phyloP scores from a whole-genome alignment of 2,797 vertebrate genomes.

The Pagetopsis macropterus region DNA sequence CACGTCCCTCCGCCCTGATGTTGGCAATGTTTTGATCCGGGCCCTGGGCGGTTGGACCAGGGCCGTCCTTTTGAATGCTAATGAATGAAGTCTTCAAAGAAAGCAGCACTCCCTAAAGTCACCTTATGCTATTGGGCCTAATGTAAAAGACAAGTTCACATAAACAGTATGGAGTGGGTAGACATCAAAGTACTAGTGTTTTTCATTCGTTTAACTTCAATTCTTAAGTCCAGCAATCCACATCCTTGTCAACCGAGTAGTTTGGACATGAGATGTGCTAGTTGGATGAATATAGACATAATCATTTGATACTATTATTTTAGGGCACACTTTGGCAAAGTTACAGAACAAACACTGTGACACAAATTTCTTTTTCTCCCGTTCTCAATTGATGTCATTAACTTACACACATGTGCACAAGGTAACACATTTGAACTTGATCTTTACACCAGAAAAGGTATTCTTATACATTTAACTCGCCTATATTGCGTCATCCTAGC shows the following conservation, averaged over 20 bases:
- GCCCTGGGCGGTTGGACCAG: conserved; percentile 23
- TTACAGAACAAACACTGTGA: not conserved
- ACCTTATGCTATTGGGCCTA: conserved; percentile 48
- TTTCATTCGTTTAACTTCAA: not conserved
- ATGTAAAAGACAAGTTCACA: conserved; percentile 49
- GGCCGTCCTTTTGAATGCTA: conserved; percentile 68
- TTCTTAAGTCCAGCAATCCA: not conserved
- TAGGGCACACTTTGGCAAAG: conserved; percentile 10
- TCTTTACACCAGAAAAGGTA: too few species aligned
- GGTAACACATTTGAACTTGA: not conserved
- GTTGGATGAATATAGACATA: not conserved
- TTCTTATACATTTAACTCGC: too few species aligned
- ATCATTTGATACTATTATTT: too few species aligned
- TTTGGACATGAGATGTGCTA: conserved; percentile 5
- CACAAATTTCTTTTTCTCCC: conserved; percentile 3
- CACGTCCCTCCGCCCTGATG: conserved; percentile 53
- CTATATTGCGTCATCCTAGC: too few species aligned
- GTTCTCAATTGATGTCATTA: not conserved
- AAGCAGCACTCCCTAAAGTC: conserved; percentile 42
- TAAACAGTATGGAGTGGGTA: conserved; percentile 23
- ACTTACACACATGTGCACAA: not conserved
- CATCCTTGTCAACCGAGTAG: not conserved
- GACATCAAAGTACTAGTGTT: conserved; percentile 43
- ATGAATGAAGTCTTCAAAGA: conserved; percentile 70
- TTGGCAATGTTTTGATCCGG: conserved; percentile 67